These are phyloP conservation scores for Lucilia cuprina DNA, from an alignment of 1,140 invertebrate species.

Conservation along the genomic window DNA sequence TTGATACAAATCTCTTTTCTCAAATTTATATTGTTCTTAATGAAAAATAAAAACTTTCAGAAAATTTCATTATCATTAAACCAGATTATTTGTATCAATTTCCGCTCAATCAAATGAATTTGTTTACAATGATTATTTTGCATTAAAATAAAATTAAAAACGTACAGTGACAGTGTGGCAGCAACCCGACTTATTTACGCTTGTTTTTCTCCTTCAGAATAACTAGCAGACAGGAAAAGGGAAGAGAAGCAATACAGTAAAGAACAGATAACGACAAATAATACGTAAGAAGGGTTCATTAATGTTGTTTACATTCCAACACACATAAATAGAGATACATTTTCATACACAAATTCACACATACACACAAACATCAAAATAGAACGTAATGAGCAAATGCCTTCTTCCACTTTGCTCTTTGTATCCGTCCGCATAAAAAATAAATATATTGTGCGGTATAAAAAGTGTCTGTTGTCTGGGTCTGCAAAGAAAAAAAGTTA, in stretches of 20 bases:
- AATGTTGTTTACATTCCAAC: background rate
- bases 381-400: constrained; percentile 14
- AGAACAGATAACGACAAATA: background rate
- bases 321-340: constrained; percentile 24
- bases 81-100: background rate
- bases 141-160: background rate
- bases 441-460: background rate
- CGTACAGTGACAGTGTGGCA: background rate
- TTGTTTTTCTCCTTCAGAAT: no score
- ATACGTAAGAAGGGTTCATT: background rate
- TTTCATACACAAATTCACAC: constrained; percentile 32
- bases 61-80: background rate
- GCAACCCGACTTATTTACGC: background rate
- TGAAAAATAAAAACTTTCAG: background rate
- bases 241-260: background rate
- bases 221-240: background rate
- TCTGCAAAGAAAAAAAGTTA: background rate
- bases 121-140: background rate
- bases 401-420: background rate
- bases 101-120: background rate
- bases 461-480: background rate
- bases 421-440: background rate
- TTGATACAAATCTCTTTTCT: background rate
- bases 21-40: no score
- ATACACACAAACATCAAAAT: background rate